Evolutionary conservation across 1,140 invertebrate species (phyloP).

Genomic region (Apolygus lucorum): DNA sequence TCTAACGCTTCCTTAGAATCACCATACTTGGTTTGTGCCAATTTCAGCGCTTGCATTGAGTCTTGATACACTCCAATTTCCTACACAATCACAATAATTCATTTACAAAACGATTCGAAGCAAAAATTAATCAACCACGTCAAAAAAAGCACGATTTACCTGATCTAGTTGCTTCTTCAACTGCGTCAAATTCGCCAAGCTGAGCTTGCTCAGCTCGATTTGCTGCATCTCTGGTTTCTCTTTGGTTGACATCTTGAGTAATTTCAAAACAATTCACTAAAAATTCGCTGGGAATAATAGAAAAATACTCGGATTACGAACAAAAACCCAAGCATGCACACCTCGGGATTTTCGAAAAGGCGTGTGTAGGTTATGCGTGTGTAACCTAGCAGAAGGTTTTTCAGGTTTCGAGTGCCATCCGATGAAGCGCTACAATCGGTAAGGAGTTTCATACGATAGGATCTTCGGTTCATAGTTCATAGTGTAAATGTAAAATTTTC

Average conservation of each 20-base stretch:
- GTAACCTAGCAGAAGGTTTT: too few species aligned
- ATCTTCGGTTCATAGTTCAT: too few species aligned
- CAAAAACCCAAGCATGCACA: too few species aligned
- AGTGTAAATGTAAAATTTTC: too few species aligned
- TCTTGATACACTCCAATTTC: conserved; percentile 80
- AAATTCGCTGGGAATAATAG: too few species aligned
- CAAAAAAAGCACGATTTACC: conserved; percentile 47
- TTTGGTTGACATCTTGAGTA: conserved; percentile 47
- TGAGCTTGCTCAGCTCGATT: conserved; percentile 68
- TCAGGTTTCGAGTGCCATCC: too few species aligned
- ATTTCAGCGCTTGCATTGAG: conserved; percentile 77
- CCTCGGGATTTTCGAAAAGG: too few species aligned
- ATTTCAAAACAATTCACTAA: too few species aligned
- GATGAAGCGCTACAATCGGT: too few species aligned
- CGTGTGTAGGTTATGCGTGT: too few species aligned
- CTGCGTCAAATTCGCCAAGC: conserved; percentile 65
- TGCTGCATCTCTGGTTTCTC: conserved; percentile 52
- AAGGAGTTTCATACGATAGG: too few species aligned
- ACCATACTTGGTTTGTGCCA: conserved; percentile 80
- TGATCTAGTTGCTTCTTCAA: conserved; percentile 80
- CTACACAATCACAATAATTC: conserved; percentile 41
- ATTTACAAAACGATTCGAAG: conserved; percentile 29
- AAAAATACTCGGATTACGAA: too few species aligned
- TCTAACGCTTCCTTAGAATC: conserved; percentile 78
- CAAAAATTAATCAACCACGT: conserved; percentile 10